A percentile compares a stretch with the other conserved stretches of the same genome.
These are phyloP conservation scores for Phrynocephalus vlangalii DNA, from an alignment of 2,797 vertebrate genomes.

Conservation along the genomic window DNA sequence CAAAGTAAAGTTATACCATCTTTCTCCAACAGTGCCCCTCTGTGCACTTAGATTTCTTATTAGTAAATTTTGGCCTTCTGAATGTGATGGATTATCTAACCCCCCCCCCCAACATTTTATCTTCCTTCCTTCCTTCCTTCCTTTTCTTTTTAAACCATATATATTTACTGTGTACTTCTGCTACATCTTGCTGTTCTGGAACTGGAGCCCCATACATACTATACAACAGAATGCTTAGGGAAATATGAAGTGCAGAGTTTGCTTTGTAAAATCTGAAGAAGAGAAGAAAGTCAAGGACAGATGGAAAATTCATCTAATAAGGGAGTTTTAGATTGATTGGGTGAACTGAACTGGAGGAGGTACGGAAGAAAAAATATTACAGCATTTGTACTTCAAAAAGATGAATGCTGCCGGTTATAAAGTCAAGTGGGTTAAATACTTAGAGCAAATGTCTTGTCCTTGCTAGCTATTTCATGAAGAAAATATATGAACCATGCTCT, in stretches of 20 bases:
- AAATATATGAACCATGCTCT: slow-evolving; percentile 37
- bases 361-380: slow-evolving; percentile 35
- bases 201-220: neutral
- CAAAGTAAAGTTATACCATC: no score
- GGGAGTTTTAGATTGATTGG: slow-evolving; percentile 31
- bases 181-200: neutral
- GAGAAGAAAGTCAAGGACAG: slow-evolving; percentile 27
- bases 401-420: slow-evolving; percentile 18
- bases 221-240: neutral
- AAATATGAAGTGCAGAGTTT: neutral
- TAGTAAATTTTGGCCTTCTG: no score
- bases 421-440: slow-evolving; percentile 32
- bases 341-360: slow-evolving; percentile 18
- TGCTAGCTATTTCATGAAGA: slow-evolving; percentile 11
- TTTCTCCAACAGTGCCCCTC: no score
- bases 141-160: no score
- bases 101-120: no score
- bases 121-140: no score
- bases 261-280: slow-evolving; percentile 23
- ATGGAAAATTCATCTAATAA: slow-evolving; percentile 26
- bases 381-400: slow-evolving; percentile 8
- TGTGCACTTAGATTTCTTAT: no score
- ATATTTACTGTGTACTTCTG: neutral
- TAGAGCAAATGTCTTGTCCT: slow-evolving; percentile 27
- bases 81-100: no score